phyloP scores from a whole-genome alignment of 2,888 invertebrate genomes.

The Leucoma salicis region DNA sequence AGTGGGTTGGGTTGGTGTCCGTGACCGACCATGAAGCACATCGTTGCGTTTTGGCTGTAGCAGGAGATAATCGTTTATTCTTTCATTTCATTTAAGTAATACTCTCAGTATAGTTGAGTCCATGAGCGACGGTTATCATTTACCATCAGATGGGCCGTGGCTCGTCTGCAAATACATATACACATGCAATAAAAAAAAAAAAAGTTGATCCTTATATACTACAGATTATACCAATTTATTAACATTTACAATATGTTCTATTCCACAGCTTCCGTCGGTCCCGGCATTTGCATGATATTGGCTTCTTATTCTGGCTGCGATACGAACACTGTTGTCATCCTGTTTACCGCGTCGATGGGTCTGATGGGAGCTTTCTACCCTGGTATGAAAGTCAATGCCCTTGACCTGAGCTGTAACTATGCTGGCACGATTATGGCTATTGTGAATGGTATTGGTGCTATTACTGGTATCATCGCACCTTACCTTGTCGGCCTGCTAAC shows the following conservation, averaged over 20 bases:
- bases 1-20: too few species aligned
- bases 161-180: too few species aligned
- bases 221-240: too few species aligned
- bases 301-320: constrained; percentile 87
- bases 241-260: constrained; percentile 2
- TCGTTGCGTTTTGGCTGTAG: too few species aligned
- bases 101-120: too few species aligned
- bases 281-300: constrained; percentile 85
- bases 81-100: too few species aligned
- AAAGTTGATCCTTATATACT: too few species aligned
- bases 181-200: too few species aligned
- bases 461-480: constrained; percentile 87
- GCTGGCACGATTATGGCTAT: constrained; percentile 87
- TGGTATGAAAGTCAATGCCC: constrained; percentile 86
- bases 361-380: constrained; percentile 87
- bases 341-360: constrained; percentile 86
- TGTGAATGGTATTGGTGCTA: constrained; percentile 87
- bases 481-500: constrained; percentile 85
- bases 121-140: too few species aligned
- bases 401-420: constrained; percentile 85
- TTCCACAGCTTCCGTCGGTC: constrained; percentile 83
- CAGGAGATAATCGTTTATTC: too few species aligned
- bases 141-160: too few species aligned
- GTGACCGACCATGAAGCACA: too few species aligned
- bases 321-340: constrained; percentile 79